These are phyloP conservation scores for Drosophila acutilabella DNA, from an alignment of 2,888 invertebrate genomes.

Conservation along the genomic window DNA sequence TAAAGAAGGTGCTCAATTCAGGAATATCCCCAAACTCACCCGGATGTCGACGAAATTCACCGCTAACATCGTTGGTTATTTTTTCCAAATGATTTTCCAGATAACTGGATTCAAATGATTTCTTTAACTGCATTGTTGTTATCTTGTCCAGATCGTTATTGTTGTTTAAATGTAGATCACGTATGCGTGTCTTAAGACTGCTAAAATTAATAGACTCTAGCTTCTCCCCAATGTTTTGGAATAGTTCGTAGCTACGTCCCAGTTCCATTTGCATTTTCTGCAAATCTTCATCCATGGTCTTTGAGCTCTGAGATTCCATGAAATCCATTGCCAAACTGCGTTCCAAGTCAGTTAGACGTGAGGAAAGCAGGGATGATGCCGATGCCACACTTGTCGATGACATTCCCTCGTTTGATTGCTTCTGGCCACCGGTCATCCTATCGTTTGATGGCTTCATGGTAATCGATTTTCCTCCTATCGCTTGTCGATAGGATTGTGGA, in stretches of 20 bases:
- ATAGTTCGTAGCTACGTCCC: constrained; percentile 78
- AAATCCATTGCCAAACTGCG: constrained; percentile 32
- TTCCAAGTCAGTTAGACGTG: constrained; percentile 22
- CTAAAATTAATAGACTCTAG: constrained; percentile 81
- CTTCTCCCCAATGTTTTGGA: constrained; percentile 77
- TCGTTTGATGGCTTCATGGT: constrained; percentile 49
- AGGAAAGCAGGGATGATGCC: constrained; percentile 26
- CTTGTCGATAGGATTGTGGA: constrained; percentile 36
- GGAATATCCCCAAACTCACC: constrained; percentile 84
- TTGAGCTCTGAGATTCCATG: constrained; percentile 51
- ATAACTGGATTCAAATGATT: constrained; percentile 71
- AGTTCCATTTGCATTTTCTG: constrained; percentile 78
- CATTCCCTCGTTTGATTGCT: not conserved
- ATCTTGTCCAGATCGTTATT: constrained; percentile 55
- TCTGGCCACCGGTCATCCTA: constrained; percentile 2
- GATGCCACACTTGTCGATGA: constrained; percentile 12
- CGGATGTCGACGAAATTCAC: constrained; percentile 79
- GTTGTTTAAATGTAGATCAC: constrained; percentile 75
- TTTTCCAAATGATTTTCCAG: constrained; percentile 70
- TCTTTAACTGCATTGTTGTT: constrained; percentile 61
- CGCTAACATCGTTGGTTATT: constrained; percentile 71
- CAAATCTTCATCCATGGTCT: constrained; percentile 72
- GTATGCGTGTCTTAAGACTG: constrained; percentile 75
- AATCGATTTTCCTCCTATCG: constrained; percentile 42
- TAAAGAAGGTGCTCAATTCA: constrained; percentile 82